Evolutionary conservation across 1,140 invertebrate genomes (phyloP).

Genomic region (Sinella curviseta): DNA sequence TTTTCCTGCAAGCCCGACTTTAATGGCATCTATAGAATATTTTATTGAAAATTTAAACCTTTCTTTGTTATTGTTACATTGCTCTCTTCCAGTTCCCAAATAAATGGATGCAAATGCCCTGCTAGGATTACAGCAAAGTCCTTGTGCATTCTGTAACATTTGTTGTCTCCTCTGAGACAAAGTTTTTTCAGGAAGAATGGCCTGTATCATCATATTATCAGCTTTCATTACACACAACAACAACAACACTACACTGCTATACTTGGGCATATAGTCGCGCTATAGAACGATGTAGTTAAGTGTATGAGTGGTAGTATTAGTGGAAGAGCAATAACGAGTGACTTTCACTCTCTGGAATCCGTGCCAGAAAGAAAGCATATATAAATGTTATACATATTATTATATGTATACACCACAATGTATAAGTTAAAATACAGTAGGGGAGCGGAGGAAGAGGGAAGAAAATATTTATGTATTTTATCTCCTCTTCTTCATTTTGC

Average conservation of each 20-base stretch:
- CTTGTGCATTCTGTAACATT: too few species aligned
- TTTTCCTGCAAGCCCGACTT: background rate
- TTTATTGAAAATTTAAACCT: conserved; percentile 17
- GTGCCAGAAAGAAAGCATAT: background rate
- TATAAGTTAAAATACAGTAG: background rate
- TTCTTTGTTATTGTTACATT: background rate
- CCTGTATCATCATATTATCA: background rate
- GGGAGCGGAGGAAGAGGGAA: background rate
- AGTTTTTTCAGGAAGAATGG: background rate
- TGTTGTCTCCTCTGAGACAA: background rate
- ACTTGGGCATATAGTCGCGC: too few species aligned
- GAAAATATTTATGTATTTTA: background rate
- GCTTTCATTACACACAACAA: background rate
- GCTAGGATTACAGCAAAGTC: background rate
- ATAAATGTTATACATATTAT: background rate
- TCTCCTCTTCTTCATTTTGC: background rate
- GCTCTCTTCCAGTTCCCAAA: background rate
- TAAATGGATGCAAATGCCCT: background rate
- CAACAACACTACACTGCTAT: too few species aligned
- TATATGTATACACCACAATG: too few species aligned
- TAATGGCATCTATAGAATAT: conserved; percentile 8
- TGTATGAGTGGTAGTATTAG: background rate
- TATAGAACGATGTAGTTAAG: background rate
- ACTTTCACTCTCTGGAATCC: background rate
- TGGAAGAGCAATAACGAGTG: background rate